A percentile compares a stretch with the other conserved stretches of the same genome.
These are phyloP conservation scores for Bambusicola thoracicus DNA, from an alignment of 2,113 vertebrate species.

Conservation along the genomic window DNA sequence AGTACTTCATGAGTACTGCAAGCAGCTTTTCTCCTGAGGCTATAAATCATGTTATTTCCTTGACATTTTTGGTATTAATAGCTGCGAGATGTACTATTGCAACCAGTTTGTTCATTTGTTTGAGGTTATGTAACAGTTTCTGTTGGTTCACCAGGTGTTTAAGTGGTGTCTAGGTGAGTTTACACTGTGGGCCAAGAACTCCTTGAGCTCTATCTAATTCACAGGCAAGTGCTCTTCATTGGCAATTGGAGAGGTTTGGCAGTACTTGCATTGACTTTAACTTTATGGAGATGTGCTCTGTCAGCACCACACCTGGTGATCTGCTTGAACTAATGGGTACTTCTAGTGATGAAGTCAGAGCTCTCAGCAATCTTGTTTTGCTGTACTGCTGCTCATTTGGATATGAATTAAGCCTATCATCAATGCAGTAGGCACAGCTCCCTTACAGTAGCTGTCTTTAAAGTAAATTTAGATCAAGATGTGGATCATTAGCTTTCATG, in stretches of 20 bases:
- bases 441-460: not conserved
- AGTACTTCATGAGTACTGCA: too few species aligned
- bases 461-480: not conserved
- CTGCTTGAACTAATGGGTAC: not conserved
- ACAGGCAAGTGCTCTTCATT: not conserved
- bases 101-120: not conserved
- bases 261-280: not conserved
- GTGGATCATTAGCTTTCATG: not conserved
- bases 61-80: not conserved
- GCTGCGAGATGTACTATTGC: accelerated
- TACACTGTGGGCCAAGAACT: not conserved
- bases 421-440: not conserved
- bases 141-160: not conserved
- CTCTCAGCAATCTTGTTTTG: not conserved
- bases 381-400: not conserved
- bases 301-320: not conserved
- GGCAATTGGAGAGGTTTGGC: not conserved
- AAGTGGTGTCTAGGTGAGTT: not conserved
- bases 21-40: not conserved
- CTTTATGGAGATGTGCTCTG: not conserved
- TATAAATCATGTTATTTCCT: not conserved
- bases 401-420: not conserved
- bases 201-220: not conserved
- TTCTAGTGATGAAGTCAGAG: not conserved
- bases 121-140: not conserved